Conservation (phyloP, 2,888 invertebrate genomes). For the Ectemnius cavifrons region DNA sequence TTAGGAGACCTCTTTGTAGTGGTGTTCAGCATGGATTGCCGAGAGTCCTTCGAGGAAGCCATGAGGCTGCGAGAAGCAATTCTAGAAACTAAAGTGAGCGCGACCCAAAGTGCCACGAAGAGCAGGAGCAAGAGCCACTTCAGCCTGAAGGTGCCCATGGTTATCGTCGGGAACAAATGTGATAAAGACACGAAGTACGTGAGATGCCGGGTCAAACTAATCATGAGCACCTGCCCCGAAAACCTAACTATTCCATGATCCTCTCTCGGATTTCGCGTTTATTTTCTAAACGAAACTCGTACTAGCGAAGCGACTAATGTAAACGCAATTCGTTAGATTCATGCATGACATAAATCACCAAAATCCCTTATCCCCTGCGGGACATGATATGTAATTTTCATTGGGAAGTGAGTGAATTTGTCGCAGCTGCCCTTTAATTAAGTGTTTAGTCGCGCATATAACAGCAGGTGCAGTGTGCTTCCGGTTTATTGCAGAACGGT, state of each 20-base stretch:
- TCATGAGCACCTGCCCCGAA: no score
- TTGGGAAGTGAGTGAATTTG: neutral
- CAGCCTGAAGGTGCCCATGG: slow-evolving; percentile 86
- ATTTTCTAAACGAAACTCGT: no score
- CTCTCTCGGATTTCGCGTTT: no score
- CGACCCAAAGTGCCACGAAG: slow-evolving; percentile 81
- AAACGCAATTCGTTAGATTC: neutral
- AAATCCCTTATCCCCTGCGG: neutral
- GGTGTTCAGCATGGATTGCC: slow-evolving; percentile 91
- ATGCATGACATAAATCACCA: neutral
- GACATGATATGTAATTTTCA: neutral
- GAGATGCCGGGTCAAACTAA: neutral
- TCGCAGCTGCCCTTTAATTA: slow-evolving; percentile 5
- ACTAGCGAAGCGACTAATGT: no score
- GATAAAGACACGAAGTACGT: slow-evolving; percentile 88
- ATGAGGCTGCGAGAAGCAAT: slow-evolving; percentile 89
- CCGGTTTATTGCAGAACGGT: slow-evolving; percentile 81
- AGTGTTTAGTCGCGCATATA: no score
- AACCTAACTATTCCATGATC: neutral
- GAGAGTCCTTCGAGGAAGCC: slow-evolving; percentile 91
- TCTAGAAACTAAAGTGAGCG: slow-evolving; percentile 89
- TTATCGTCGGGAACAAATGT: slow-evolving; percentile 92
- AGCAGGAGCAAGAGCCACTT: slow-evolving; percentile 82
- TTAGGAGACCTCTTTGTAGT: slow-evolving; percentile 89
- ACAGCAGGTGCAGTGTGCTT: neutral